These are phyloP conservation scores for Sarcophaga peregrina DNA, from an alignment of 1,140 invertebrate species.

Conservation along the genomic window DNA sequence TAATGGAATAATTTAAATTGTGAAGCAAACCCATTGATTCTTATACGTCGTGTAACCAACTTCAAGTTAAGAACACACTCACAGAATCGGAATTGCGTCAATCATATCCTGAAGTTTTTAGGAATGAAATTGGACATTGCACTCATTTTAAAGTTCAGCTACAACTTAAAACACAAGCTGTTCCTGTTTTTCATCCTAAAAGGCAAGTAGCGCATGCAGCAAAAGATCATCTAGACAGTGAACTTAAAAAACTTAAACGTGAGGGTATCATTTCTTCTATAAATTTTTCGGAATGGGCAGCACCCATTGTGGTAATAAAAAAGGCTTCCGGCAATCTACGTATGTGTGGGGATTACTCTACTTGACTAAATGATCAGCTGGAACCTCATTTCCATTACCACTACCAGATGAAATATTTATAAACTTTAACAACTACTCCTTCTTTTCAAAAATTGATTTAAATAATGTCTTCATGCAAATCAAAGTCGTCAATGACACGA, in stretches of 20 bases:
- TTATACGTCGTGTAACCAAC: neutral
- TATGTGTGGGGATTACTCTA: conserved; percentile 48
- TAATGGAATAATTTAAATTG: conserved; percentile 32
- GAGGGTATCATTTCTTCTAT: conserved; percentile 46
- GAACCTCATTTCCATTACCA: conserved; percentile 43
- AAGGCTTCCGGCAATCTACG: conserved; percentile 25
- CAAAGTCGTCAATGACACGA: conserved; percentile 2
- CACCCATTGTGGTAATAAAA: conserved; percentile 64
- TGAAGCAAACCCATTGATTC: conserved; percentile 18
- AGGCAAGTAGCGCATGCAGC: conserved; percentile 3
- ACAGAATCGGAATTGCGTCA: no score
- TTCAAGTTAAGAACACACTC: neutral
- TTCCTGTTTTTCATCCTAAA: no score
- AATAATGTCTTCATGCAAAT: conserved; percentile 30
- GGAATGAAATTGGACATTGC: conserved; percentile 15
- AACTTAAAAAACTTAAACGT: neutral
- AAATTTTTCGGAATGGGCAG: conserved; percentile 61
- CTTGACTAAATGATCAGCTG: conserved; percentile 32
- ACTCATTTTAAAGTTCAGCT: no score
- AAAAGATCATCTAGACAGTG: neutral
- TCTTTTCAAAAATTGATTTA: conserved; percentile 28
- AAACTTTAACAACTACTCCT: neutral
- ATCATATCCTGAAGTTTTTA: neutral
- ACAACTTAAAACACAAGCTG: no score
- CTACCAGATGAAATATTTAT: conserved; percentile 39